Percentiles rank a stretch among this genome's conserved stretches.
phyloP scores from a whole-genome alignment of 1,140 invertebrate species.

The Cotesia typhae region DNA sequence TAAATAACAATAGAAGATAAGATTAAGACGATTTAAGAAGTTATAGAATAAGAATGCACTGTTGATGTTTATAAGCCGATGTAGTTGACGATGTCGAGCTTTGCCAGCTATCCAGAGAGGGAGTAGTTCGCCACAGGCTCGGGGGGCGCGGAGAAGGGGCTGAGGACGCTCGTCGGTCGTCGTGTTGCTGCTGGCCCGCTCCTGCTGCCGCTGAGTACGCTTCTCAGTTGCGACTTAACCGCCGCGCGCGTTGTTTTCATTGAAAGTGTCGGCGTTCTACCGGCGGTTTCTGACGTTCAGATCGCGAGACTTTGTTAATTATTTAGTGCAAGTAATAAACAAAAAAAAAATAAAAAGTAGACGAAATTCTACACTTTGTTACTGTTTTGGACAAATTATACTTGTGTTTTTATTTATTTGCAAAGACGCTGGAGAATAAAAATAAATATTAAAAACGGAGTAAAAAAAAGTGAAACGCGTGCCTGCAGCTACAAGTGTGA shows the following conservation, averaged over 20 bases:
- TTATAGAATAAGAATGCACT: neutral
- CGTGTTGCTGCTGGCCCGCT: too few species aligned
- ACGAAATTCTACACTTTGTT: too few species aligned
- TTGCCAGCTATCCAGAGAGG: slow-evolving; percentile 2
- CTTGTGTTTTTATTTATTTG: neutral
- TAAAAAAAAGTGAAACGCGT: slow-evolving; percentile 7
- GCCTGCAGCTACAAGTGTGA: slow-evolving; percentile 11
- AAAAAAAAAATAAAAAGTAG: too few species aligned
- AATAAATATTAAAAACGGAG: neutral
- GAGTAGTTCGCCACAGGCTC: neutral
- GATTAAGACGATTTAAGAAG: too few species aligned
- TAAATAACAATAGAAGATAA: too few species aligned
- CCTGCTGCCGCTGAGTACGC: neutral
- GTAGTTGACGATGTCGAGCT: too few species aligned
- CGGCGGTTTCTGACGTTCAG: neutral
- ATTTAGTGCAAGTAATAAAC: too few species aligned
- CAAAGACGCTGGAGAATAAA: neutral
- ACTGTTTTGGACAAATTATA: too few species aligned
- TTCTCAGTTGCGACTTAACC: slow-evolving; percentile 54
- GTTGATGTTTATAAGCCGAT: too few species aligned
- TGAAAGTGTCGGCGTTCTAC: neutral
- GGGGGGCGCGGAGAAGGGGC: slow-evolving; percentile 2
- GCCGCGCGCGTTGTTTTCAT: slow-evolving; percentile 45
- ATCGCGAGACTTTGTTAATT: too few species aligned
- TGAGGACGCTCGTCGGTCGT: too few species aligned